Percentiles rank a stretch among this genome's conserved stretches.
phyloP scores from a whole-genome alignment of 2,888 invertebrate species.

The Ashinkailepas kermadecensis region DNA sequence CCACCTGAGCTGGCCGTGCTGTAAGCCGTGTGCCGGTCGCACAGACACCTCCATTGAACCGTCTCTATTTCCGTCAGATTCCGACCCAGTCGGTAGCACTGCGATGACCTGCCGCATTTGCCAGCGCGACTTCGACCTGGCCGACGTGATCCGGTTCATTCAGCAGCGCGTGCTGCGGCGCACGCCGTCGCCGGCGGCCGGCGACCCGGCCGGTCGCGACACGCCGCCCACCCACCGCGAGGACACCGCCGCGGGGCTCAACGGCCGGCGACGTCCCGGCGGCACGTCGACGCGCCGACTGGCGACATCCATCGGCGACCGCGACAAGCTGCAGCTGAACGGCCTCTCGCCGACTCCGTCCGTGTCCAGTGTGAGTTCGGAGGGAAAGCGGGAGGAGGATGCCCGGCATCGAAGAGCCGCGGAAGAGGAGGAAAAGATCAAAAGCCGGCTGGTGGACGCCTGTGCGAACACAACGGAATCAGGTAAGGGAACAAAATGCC shows the following conservation, averaged over 20 bases:
- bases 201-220: not conserved
- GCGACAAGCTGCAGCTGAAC: slow-evolving; percentile 9
- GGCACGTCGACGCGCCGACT: not conserved
- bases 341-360: slow-evolving; percentile 12
- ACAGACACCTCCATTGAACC: too few relatives aligned
- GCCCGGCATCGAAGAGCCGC: not conserved
- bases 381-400: not conserved
- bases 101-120: slow-evolving; percentile 93
- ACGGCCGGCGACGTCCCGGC: not conserved
- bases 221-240: not conserved
- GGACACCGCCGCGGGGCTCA: not conserved
- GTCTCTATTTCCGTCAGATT: not conserved
- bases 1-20: too few relatives aligned
- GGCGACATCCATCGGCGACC: slow-evolving; percentile 8
- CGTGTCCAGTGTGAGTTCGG: not conserved
- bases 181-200: not conserved
- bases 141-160: slow-evolving; percentile 93
- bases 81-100: slow-evolving; percentile 43
- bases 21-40: too few relatives aligned
- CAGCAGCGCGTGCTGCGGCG: slow-evolving; percentile 54
- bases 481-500: not conserved
- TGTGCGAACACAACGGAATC: slow-evolving; percentile 7
- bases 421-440: not conserved
- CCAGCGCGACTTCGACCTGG: slow-evolving; percentile 84
- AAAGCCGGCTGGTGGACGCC: not conserved